phyloP scores from a whole-genome alignment of 2,113 vertebrate species.

The Callorhinus ursinus region DNA sequence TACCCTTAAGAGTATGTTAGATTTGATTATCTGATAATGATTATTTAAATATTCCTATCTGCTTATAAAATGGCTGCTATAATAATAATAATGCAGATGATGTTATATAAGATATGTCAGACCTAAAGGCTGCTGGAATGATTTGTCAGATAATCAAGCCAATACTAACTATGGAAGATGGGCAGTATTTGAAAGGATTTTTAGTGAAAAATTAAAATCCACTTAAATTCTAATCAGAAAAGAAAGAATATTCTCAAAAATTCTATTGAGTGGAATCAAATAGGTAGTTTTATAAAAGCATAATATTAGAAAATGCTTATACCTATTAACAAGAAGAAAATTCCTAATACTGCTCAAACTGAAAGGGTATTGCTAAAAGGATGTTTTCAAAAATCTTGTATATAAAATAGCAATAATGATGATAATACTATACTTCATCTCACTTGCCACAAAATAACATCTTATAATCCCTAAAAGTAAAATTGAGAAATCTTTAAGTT shows the following conservation, averaged over 20 bases:
- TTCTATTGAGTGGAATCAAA: slow-evolving; percentile 84
- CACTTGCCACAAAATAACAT: slow-evolving; percentile 87
- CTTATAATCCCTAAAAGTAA: slow-evolving; percentile 86
- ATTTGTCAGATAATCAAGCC: slow-evolving; percentile 87
- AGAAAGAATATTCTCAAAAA: slow-evolving; percentile 82
- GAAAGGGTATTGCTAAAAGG: slow-evolving; percentile 76
- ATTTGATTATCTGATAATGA: slow-evolving; percentile 91
- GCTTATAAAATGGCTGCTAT: slow-evolving; percentile 92
- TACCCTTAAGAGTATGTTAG: slow-evolving; percentile 88
- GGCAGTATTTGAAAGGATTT: slow-evolving; percentile 86
- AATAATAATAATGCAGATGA: slow-evolving; percentile 89
- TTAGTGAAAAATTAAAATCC: slow-evolving; percentile 75
- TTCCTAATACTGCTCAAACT: slow-evolving; percentile 85
- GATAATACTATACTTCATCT: slow-evolving; percentile 87
- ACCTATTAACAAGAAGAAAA: slow-evolving; percentile 82
- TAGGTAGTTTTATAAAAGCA: slow-evolving; percentile 81
- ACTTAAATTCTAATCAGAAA: slow-evolving; percentile 82
- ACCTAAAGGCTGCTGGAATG: slow-evolving; percentile 89
- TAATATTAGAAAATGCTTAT: slow-evolving; percentile 80
- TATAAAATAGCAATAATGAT: slow-evolving; percentile 85
- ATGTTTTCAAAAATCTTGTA: slow-evolving; percentile 84
- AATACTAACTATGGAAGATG: slow-evolving; percentile 81
- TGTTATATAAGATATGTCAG: slow-evolving; percentile 88
- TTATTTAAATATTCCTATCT: slow-evolving; percentile 90
- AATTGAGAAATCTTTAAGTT: slow-evolving; percentile 85